These are phyloP conservation scores for Tetrax tetrax DNA, from an alignment of 2,113 vertebrate genomes.

Conservation along the genomic window DNA sequence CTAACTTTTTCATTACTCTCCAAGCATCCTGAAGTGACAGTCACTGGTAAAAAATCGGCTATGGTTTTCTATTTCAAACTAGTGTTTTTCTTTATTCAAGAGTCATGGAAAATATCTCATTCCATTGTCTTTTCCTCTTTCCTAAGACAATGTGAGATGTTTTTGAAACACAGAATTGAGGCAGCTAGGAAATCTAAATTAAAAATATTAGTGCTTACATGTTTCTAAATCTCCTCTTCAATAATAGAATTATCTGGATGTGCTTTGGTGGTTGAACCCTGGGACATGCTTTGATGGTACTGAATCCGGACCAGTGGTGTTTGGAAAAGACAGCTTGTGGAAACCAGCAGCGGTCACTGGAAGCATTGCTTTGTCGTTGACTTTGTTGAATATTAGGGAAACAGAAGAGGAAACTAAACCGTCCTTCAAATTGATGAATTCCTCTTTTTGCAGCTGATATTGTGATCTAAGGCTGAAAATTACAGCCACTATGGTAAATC, in stretches of 20 bases:
- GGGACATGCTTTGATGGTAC: neutral
- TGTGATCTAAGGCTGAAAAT: neutral
- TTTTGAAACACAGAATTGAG: neutral
- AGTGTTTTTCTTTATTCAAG: neutral
- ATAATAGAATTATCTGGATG: neutral
- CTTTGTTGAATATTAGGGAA: neutral
- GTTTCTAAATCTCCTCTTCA: neutral
- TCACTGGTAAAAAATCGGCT: neutral
- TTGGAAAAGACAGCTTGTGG: neutral
- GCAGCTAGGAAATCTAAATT: neutral
- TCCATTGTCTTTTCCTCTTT: neutral
- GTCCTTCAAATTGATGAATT: neutral
- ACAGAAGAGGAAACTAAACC: neutral
- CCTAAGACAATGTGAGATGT: neutral
- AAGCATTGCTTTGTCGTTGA: neutral
- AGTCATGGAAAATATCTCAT: neutral
- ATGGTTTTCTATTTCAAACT: neutral
- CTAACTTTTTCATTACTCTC: neutral
- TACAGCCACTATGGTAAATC: neutral
- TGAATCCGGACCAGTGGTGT: neutral
- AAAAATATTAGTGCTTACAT: neutral
- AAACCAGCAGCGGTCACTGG: neutral
- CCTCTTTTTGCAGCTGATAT: neutral
- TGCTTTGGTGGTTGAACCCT: neutral
- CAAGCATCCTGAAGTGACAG: neutral